A percentile compares a stretch with the other conserved stretches of the same genome.
Conservation (phyloP, 2,888 invertebrate species). For the Drosophila colorata region DNA sequence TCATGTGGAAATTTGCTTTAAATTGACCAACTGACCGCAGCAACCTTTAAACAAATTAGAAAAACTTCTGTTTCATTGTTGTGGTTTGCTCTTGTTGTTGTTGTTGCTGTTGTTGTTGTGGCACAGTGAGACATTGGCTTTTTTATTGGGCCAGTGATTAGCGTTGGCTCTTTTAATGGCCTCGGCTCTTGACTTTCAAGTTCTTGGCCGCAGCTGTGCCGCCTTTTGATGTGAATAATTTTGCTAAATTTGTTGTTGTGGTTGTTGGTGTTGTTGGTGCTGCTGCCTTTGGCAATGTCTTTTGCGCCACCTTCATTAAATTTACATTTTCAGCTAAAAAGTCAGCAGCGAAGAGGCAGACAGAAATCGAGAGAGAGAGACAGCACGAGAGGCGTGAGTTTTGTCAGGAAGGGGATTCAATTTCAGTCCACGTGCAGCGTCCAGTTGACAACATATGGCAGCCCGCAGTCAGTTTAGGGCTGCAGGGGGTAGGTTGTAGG, state of each 20-base stretch:
- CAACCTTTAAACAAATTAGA: conserved; percentile 72
- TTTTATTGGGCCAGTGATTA: conserved; percentile 59
- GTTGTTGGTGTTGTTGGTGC: conserved; percentile 8
- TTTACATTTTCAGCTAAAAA: conserved; percentile 66
- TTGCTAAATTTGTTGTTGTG: conserved; percentile 59
- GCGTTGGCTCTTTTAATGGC: conserved; percentile 42
- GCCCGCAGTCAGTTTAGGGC: conserved; percentile 27
- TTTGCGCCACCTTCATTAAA: conserved; percentile 64
- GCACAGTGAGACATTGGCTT: conserved; percentile 34
- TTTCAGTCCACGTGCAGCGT: conserved; percentile 46
- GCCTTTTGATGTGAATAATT: conserved; percentile 74
- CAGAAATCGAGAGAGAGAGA: not conserved
- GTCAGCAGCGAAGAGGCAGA: conserved; percentile 7
- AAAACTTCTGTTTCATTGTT: conserved; percentile 56
- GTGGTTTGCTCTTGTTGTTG: conserved; percentile 29
- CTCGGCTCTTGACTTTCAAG: conserved; percentile 9
- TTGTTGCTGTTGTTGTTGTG: not conserved
- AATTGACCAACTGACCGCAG: conserved; percentile 77
- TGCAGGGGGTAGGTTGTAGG: not conserved
- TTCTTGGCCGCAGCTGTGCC: conserved; percentile 62
- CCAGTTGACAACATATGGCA: conserved; percentile 76
- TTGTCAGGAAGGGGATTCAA: not conserved
- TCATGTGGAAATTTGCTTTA: conserved; percentile 76
- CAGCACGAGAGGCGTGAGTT: no score
- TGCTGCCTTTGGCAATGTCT: conserved; percentile 24